Evolutionary conservation across 2,113 vertebrate genomes (phyloP).

Genomic region (Nesogale talazaci): DNA sequence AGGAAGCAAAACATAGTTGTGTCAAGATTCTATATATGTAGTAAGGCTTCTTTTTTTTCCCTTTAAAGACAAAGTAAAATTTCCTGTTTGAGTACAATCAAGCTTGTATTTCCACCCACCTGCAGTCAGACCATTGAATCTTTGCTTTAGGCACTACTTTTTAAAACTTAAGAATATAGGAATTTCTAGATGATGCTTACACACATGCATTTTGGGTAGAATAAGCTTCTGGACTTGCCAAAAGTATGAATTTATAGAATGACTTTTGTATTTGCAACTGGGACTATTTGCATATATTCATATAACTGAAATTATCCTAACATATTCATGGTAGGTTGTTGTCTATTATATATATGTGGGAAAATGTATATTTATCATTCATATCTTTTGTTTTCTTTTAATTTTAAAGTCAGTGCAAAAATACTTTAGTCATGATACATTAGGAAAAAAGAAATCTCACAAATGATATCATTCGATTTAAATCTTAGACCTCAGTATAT

Average conservation of each 20-base stretch:
- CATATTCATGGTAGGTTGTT: background rate
- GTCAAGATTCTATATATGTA: background rate
- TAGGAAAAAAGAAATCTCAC: background rate
- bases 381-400: background rate
- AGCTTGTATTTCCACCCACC: background rate
- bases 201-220: background rate
- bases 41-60: background rate
- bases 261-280: background rate
- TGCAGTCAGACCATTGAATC: background rate
- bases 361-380: background rate
- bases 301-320: slow-evolving; percentile 25
- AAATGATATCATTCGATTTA: background rate
- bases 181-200: background rate
- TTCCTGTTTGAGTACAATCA: background rate
- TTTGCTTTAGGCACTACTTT: background rate
- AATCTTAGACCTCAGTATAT: background rate
- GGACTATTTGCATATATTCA: background rate
- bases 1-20: background rate
- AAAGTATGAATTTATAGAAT: background rate
- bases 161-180: background rate
- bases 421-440: background rate
- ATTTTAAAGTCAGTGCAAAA: slow-evolving; percentile 22
- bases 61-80: background rate
- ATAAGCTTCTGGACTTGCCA: background rate
- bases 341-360: background rate